Evolutionary conservation across 2,113 vertebrate species (phyloP).

Genomic region (Lepisosteus osseus): DNA sequence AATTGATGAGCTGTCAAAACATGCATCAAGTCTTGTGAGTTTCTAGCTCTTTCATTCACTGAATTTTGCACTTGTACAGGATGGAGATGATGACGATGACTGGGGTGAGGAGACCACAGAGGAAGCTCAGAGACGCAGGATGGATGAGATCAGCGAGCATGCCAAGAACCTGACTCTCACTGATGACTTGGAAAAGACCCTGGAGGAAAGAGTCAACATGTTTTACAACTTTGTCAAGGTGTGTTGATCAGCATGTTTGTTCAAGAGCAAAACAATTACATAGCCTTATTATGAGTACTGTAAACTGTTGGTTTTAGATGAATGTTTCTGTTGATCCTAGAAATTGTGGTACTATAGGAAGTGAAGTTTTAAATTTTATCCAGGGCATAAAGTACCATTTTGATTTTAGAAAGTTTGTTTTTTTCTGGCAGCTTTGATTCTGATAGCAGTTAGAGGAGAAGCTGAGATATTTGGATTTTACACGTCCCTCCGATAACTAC

Average conservation of each 20-base stretch:
- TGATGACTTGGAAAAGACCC: slow-evolving; percentile 87
- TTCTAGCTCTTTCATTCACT: not conserved
- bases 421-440: too few species aligned
- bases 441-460: too few species aligned
- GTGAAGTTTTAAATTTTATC: too few species aligned
- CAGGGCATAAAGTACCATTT: too few species aligned
- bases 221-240: slow-evolving; percentile 97
- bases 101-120: slow-evolving; percentile 97
- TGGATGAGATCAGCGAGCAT: slow-evolving; percentile 96
- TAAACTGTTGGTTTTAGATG: not conserved
- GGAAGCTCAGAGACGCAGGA: slow-evolving; percentile 89
- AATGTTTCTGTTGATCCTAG: too few species aligned
- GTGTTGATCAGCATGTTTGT: not conserved
- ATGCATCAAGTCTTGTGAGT: not conserved
- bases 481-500: too few species aligned
- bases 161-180: slow-evolving; percentile 93
- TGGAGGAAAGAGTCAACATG: slow-evolving; percentile 92
- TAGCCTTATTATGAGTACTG: not conserved
- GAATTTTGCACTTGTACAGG: slow-evolving; percentile 45
- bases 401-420: too few species aligned
- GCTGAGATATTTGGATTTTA: too few species aligned
- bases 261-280: too few species aligned
- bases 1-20: too few species aligned
- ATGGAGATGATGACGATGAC: slow-evolving; percentile 87
- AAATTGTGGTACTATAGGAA: too few species aligned